Percentiles rank a stretch among this genome's conserved stretches.
Conservation (phyloP, 2,113 vertebrate genomes). For the Maccullochella peelii region DNA sequence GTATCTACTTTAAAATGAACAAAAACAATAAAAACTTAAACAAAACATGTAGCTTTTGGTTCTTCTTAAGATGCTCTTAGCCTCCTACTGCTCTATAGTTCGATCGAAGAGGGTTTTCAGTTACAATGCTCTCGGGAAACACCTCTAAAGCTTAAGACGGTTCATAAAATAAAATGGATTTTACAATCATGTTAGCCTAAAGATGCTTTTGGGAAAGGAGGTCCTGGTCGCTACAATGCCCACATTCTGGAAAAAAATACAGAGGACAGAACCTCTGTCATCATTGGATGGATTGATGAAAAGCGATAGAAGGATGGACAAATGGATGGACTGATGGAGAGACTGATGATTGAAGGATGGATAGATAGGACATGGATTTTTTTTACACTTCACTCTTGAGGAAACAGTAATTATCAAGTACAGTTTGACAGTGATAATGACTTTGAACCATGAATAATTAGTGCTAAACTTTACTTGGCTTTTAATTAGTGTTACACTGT, state of each 20-base stretch:
- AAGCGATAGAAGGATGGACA: neutral
- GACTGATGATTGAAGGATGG: slow-evolving; percentile 2
- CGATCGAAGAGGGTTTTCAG: no score
- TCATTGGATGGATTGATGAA: neutral
- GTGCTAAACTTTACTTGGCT: slow-evolving; percentile 51
- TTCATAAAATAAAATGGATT: neutral
- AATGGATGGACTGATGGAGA: neutral
- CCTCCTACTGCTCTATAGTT: neutral
- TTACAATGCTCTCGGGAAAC: neutral
- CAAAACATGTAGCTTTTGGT: no score
- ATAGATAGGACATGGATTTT: slow-evolving; percentile 17
- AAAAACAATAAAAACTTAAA: no score
- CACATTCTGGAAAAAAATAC: neutral
- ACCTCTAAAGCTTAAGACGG: no score
- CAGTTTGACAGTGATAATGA: slow-evolving; percentile 64
- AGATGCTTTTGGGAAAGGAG: neutral
- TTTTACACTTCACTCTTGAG: slow-evolving; percentile 51
- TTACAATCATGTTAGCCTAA: neutral
- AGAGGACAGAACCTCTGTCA: neutral
- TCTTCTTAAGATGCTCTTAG: neutral
- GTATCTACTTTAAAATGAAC: no score
- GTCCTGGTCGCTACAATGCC: neutral
- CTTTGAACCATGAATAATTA: slow-evolving; percentile 62
- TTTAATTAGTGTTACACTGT: slow-evolving; percentile 61
- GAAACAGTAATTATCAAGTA: slow-evolving; percentile 68